Conservation (phyloP, 2,888 invertebrate species). For the Spilarctia lutea region DNA sequence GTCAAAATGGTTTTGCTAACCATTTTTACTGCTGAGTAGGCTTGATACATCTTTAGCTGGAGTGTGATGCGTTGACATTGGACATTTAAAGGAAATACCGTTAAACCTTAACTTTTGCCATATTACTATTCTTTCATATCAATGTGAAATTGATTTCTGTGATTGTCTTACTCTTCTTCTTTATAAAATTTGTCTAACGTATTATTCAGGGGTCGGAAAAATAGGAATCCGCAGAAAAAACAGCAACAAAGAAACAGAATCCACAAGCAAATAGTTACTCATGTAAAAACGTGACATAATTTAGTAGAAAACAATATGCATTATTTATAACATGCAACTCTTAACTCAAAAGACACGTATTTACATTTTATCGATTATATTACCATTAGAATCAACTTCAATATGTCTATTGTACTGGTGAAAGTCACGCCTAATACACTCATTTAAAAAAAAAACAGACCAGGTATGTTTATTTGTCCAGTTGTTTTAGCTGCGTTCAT, state of each 20-base stretch:
- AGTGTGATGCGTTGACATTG: not conserved
- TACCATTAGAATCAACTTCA: not conserved
- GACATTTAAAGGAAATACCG: not conserved
- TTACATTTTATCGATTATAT: constrained; percentile 2
- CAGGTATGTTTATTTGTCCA: not conserved
- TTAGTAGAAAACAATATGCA: not conserved
- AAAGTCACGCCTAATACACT: not conserved
- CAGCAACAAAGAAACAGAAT: not conserved
- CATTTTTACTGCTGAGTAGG: not conserved
- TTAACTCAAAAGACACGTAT: not conserved
- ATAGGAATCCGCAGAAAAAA: not conserved
- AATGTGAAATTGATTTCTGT: not conserved
- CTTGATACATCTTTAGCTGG: not conserved
- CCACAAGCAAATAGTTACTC: not conserved
- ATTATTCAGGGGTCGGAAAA: not conserved
- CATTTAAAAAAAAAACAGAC: not conserved
- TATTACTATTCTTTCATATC: not conserved
- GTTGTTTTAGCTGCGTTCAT: not conserved
- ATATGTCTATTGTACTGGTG: not conserved
- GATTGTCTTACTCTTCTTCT: not conserved
- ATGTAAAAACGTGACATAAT: not conserved
- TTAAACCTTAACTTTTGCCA: not conserved
- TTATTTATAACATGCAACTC: constrained; percentile 8
- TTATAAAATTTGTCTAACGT: not conserved
- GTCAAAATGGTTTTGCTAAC: not conserved